Percentiles rank a stretch among this genome's conserved stretches.
Conservation (phyloP, 2,888 invertebrate species). For the Volucella bombylans region DNA sequence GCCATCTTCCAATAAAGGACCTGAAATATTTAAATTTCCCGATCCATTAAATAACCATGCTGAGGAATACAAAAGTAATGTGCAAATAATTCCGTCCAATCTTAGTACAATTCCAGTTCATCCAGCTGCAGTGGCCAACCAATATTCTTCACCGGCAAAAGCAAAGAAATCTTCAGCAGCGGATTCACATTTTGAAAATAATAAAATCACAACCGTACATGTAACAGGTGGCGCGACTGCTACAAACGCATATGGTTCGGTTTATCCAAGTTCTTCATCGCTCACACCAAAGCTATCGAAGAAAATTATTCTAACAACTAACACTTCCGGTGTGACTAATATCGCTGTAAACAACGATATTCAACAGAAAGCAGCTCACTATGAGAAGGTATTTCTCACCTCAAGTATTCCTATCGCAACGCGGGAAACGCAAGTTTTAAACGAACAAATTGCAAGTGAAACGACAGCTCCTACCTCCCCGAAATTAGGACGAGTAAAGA, state of each 20-base stretch:
- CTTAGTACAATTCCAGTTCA: conserved; percentile 80
- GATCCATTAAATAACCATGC: conserved; percentile 76
- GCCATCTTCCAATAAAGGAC: conserved; percentile 77
- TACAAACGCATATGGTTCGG: conserved; percentile 66
- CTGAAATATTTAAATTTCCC: conserved; percentile 81
- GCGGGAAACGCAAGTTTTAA: conserved; percentile 8
- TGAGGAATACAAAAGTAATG: conserved; percentile 81
- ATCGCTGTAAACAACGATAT: conserved; percentile 80
- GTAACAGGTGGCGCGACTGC: conserved; percentile 76
- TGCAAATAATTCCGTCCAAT: conserved; percentile 83
- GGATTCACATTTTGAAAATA: conserved; percentile 74
- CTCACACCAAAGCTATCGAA: conserved; percentile 79
- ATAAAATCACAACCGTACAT: conserved; percentile 80
- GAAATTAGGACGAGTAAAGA: conserved; percentile 56
- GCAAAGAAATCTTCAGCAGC: conserved; percentile 73
- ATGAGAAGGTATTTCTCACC: conserved; percentile 81
- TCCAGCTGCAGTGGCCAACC: conserved; percentile 76
- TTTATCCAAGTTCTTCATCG: conserved; percentile 68
- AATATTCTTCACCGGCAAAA: conserved; percentile 79
- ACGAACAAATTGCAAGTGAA: conserved; percentile 41
- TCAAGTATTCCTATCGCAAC: conserved; percentile 77
- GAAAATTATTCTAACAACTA: conserved; percentile 81
- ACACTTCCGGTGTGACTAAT: conserved; percentile 80
- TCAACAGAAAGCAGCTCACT: conserved; percentile 76
- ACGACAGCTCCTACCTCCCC: conserved; percentile 44